A percentile compares a stretch with the other conserved stretches of the same genome.
Evolutionary conservation across 1,140 invertebrate genomes (phyloP).

Genomic region (Diachasma alloeum): DNA sequence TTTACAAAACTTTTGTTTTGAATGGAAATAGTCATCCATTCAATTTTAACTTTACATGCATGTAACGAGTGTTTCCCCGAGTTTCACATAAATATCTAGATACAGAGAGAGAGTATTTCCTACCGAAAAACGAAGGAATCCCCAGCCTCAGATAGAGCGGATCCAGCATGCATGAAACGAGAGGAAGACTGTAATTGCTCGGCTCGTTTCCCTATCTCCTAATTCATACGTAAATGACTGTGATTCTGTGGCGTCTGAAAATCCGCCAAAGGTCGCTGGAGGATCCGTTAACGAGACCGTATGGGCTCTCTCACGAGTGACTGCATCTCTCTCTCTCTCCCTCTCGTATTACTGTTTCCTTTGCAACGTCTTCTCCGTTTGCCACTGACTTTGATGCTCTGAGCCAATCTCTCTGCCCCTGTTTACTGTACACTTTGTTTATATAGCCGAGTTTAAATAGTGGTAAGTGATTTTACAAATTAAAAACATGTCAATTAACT

Average conservation of each 20-base stretch:
- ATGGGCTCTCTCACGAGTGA: neutral
- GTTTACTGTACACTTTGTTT: neutral
- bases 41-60: no score
- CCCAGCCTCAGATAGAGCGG: neutral
- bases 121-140: no score
- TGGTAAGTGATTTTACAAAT: neutral
- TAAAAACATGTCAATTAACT: neutral
- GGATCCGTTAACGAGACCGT: neutral
- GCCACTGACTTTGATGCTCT: neutral
- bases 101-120: no score
- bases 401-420: neutral
- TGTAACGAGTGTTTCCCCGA: no score
- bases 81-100: no score
- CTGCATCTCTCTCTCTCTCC: neutral
- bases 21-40: no score
- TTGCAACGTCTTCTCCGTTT: neutral
- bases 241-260: neutral
- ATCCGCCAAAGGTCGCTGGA: neutral
- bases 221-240: constrained; percentile 2
- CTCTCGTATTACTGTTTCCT: neutral
- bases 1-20: no score
- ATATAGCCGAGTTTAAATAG: neutral
- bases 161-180: neutral
- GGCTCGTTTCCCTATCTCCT: neutral
- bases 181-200: neutral